phyloP scores from a whole-genome alignment of 2,113 vertebrate species.

The Zapus hudsonius region DNA sequence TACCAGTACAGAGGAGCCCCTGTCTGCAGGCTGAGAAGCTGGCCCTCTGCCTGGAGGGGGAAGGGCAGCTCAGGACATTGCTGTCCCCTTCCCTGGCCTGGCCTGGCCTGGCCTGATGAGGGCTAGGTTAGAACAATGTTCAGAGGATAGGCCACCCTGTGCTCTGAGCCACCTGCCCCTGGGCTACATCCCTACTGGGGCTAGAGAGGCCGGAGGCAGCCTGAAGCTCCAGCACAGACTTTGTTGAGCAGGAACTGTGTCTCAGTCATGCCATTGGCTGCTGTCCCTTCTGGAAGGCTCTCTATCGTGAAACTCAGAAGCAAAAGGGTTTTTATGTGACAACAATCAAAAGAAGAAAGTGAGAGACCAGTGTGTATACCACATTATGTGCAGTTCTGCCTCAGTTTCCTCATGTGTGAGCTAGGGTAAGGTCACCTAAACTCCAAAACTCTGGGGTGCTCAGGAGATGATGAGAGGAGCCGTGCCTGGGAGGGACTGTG shows the following conservation, averaged over 20 bases:
- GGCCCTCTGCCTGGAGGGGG: background rate
- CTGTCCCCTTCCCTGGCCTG: background rate
- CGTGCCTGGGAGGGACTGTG: background rate
- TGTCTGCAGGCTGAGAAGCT: constrained; percentile 56
- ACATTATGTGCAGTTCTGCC: background rate
- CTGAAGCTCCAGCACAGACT: background rate
- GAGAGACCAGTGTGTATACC: background rate
- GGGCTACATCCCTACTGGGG: background rate
- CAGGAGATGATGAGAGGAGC: background rate
- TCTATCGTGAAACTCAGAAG: background rate
- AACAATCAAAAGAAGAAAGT: background rate
- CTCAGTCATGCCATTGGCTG: background rate
- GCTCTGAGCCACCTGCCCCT: background rate
- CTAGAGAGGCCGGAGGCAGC: background rate
- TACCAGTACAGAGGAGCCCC: constrained; percentile 59
- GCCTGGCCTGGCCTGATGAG: background rate
- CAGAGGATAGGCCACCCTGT: background rate
- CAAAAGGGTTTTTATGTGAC: background rate
- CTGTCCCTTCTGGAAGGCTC: background rate
- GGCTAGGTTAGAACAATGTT: background rate
- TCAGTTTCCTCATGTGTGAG: background rate
- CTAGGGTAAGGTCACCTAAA: background rate
- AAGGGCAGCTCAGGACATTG: background rate
- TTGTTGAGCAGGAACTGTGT: background rate
- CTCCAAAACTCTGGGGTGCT: background rate